A percentile compares a stretch with the other conserved stretches of the same genome.
Evolutionary conservation across 2,888 invertebrate genomes (phyloP).

Genomic region (Ellobium chinense): DNA sequence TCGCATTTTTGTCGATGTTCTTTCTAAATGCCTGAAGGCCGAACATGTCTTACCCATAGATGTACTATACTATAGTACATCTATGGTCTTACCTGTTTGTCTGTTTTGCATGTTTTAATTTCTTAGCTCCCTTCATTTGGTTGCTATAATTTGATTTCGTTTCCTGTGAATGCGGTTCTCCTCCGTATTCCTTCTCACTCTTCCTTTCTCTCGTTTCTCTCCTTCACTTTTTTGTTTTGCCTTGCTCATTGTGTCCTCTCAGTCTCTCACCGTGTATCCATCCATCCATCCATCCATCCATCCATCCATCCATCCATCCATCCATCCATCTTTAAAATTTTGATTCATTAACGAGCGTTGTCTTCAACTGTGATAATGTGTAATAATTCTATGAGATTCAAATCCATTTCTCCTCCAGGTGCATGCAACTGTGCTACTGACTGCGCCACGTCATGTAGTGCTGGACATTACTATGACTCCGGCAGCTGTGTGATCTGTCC

Average conservation of each 20-base stretch:
- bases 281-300: background rate
- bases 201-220: no score
- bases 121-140: no score
- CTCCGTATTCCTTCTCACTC: background rate
- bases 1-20: no score
- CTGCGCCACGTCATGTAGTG: constrained; percentile 51
- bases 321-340: background rate
- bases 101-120: no score
- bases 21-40: no score
- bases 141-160: no score
- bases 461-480: constrained; percentile 52
- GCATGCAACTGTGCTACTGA: constrained; percentile 54
- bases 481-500: constrained; percentile 50
- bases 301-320: background rate
- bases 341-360: background rate
- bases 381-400: background rate
- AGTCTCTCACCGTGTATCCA: background rate
- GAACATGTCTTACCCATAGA: no score
- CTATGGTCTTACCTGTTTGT: no score
- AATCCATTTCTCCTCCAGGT: constrained; percentile 38
- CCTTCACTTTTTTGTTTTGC: background rate
- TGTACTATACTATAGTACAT: no score
- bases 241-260: background rate
- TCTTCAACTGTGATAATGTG: background rate
- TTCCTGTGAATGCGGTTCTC: no score